Evolutionary conservation across 1,140 invertebrate species (phyloP).

Genomic region (Agrypnia vestita): DNA sequence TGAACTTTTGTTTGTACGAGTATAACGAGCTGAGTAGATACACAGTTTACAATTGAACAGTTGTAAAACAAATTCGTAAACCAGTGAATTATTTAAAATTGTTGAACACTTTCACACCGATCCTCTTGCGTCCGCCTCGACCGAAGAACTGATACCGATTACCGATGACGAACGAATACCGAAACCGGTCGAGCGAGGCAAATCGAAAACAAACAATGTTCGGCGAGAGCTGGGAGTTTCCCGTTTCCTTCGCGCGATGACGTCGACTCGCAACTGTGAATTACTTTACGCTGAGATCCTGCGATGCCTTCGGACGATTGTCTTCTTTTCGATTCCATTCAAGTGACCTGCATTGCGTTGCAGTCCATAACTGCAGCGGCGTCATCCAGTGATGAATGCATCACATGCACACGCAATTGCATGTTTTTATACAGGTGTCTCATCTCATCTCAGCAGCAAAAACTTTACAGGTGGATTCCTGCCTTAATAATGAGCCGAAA

Average conservation of each 20-base stretch:
- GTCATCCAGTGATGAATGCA: no score
- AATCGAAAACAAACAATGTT: background rate
- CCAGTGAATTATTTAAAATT: background rate
- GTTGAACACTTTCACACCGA: no score
- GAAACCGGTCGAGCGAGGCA: background rate
- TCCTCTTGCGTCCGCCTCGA: background rate
- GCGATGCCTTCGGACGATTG: no score
- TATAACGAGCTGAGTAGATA: background rate
- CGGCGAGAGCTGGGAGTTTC: background rate
- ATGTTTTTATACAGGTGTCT: no score
- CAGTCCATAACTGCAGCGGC: no score
- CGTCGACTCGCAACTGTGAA: background rate
- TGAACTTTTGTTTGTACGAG: slow-evolving; percentile 4
- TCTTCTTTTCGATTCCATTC: no score
- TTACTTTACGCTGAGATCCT: no score
- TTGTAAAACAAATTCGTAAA: background rate
- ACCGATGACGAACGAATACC: background rate
- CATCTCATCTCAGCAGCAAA: no score
- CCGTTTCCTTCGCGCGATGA: background rate
- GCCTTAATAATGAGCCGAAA: no score
- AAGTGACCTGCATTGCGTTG: no score
- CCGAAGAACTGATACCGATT: background rate
- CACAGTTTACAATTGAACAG: background rate
- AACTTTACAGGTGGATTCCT: no score
- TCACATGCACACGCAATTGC: no score